phyloP scores from a whole-genome alignment of 2,888 invertebrate species.

The Tenthredo distinguenda region DNA sequence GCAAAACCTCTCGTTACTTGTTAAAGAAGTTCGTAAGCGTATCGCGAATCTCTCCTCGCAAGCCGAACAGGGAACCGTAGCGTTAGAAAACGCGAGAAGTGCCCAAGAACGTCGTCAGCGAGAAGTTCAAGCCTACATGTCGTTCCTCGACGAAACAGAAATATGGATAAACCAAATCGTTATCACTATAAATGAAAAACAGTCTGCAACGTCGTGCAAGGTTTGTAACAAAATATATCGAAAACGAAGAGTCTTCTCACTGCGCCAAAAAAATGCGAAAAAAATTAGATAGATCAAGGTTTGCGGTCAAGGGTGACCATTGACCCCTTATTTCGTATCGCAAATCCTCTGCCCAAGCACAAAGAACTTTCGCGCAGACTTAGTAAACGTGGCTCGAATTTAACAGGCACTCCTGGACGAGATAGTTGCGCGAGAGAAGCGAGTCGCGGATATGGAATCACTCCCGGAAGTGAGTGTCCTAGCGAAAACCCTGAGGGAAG shows the following conservation, averaged over 20 bases:
- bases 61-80: slow-evolving; percentile 84
- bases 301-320: not conserved
- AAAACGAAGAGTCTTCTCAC: not conserved
- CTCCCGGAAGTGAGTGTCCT: slow-evolving; percentile 71
- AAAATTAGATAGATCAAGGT: not conserved
- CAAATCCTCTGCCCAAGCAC: not conserved
- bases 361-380: not conserved
- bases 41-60: slow-evolving; percentile 85
- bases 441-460: slow-evolving; percentile 70
- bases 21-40: slow-evolving; percentile 83
- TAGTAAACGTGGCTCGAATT: not conserved
- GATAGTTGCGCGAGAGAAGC: slow-evolving; percentile 68
- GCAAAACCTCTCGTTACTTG: slow-evolving; percentile 80
- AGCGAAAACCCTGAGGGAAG: slow-evolving; percentile 71
- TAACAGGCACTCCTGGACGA: slow-evolving; percentile 72
- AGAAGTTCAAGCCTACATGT: slow-evolving; percentile 78
- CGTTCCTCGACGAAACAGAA: slow-evolving; percentile 73
- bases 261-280: not conserved
- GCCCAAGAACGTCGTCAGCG: slow-evolving; percentile 79
- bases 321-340: not conserved
- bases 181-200: slow-evolving; percentile 65
- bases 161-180: slow-evolving; percentile 70
- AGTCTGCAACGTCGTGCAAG: slow-evolving; percentile 64
- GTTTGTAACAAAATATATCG: slow-evolving; percentile 58
- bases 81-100: slow-evolving; percentile 80